Evolutionary conservation across 2,797 vertebrate species (phyloP).

Genomic region (Cossypha polioptera): DNA sequence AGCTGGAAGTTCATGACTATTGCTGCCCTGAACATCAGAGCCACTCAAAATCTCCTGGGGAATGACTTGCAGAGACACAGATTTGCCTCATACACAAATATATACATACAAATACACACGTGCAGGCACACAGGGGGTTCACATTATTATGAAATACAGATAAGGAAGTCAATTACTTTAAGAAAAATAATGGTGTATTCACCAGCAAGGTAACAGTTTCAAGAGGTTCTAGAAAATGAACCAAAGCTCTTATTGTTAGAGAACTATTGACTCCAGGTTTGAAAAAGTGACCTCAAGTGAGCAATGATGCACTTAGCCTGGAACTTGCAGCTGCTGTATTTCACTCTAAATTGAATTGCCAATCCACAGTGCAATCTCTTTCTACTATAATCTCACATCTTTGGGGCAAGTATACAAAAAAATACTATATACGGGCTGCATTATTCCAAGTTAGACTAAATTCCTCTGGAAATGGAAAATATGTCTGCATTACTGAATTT

Average conservation of each 20-base stretch:
- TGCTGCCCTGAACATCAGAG: not conserved
- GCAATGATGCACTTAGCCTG: constrained; percentile 52
- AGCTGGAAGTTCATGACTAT: not conserved
- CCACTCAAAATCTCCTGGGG: not conserved
- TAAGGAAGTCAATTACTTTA: not conserved
- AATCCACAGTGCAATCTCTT: constrained; percentile 32
- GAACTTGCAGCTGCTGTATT: constrained; percentile 37
- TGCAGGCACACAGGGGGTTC: not conserved
- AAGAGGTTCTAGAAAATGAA: constrained; percentile 43
- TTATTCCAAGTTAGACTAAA: not conserved
- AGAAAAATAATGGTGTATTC: not conserved
- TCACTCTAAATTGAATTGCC: constrained; percentile 58
- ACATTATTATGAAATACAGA: not conserved
- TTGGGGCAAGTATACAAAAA: not conserved
- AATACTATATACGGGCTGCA: not conserved
- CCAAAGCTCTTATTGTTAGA: constrained; percentile 21
- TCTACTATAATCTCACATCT: constrained; percentile 18
- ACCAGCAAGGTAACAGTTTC: not conserved
- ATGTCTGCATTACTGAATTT: not conserved
- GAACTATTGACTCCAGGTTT: constrained; percentile 46
- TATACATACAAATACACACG: not conserved
- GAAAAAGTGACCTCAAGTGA: constrained; percentile 59
- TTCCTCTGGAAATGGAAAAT: constrained; percentile 15
- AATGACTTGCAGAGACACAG: not conserved
- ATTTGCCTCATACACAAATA: not conserved